Conservation (phyloP, 1,140 invertebrate genomes). For the Bactericera cockerelli region DNA sequence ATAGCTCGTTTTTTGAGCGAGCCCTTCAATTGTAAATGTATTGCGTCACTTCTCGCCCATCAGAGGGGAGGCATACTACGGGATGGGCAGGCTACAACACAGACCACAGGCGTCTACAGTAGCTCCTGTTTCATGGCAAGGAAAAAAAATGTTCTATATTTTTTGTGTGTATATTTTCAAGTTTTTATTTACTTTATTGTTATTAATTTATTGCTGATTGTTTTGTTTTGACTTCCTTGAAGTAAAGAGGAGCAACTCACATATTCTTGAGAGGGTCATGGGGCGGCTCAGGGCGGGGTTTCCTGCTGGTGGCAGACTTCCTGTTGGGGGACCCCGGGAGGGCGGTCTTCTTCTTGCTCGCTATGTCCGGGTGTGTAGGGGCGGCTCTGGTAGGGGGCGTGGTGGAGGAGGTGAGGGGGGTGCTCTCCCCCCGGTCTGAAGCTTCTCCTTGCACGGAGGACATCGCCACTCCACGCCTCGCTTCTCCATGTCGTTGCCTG, state of each 20-base stretch:
- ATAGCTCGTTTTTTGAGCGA: background rate
- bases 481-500: slow-evolving; percentile 70
- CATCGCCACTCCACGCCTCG: slow-evolving; percentile 81
- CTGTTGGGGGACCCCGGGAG: background rate
- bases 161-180: too few relatives aligned
- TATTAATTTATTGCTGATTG: too few relatives aligned
- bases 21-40: too few relatives aligned
- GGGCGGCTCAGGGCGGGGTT: background rate
- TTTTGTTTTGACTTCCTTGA: too few relatives aligned
- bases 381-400: background rate
- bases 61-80: too few relatives aligned
- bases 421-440: slow-evolving; percentile 9
- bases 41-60: too few relatives aligned
- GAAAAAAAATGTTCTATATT: too few relatives aligned
- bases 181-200: too few relatives aligned
- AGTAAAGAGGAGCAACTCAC: too few relatives aligned
- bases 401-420: background rate
- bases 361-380: background rate
- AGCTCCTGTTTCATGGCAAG: too few relatives aligned
- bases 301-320: background rate
- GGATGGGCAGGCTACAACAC: too few relatives aligned
- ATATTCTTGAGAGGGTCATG: background rate
- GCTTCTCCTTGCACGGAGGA: slow-evolving; percentile 60
- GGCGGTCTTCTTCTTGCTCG: background rate
- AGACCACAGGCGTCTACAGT: too few relatives aligned